phyloP scores from a whole-genome alignment of 1,140 invertebrate species.

The Lasaia peninsularis region DNA sequence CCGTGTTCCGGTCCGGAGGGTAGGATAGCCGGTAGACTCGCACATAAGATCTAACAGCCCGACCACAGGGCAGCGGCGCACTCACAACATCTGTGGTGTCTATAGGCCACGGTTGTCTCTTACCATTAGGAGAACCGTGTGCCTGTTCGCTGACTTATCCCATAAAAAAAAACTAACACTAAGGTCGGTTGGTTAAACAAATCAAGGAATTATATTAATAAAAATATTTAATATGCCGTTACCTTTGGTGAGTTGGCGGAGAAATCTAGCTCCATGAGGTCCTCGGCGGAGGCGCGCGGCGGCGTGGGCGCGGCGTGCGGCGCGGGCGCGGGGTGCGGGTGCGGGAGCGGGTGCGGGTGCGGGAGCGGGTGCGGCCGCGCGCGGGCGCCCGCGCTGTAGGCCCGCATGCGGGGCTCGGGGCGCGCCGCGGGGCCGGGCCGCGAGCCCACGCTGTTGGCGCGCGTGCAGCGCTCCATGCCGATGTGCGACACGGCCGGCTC shows the following conservation, averaged over 20 bases:
- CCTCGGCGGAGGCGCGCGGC: constrained; percentile 79
- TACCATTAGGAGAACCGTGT: no score
- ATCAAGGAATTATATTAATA: no score
- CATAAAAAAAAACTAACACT: no score
- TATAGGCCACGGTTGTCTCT: no score
- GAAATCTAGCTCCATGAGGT: constrained; percentile 90
- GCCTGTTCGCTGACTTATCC: no score
- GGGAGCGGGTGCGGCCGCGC: constrained; percentile 68
- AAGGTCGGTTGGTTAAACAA: no score
- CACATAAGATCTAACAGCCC: no score
- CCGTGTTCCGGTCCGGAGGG: no score
- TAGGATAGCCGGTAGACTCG: no score
- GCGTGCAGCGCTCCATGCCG: constrained; percentile 78
- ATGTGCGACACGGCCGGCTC: constrained; percentile 56
- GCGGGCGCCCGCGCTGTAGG: constrained; percentile 90
- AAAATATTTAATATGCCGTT: constrained; percentile 20
- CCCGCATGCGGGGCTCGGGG: constrained; percentile 67
- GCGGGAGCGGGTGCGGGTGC: constrained; percentile 38
- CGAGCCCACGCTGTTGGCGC: constrained; percentile 93
- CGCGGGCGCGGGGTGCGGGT: constrained; percentile 31
- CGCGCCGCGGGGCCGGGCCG: constrained; percentile 70
- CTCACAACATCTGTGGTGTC: no score
- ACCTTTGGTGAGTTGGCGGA: constrained; percentile 71
- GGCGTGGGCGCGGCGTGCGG: constrained; percentile 67
- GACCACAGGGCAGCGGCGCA: no score